phyloP scores from a whole-genome alignment of 2,888 invertebrate species.

The Drosophila picticornis region DNA sequence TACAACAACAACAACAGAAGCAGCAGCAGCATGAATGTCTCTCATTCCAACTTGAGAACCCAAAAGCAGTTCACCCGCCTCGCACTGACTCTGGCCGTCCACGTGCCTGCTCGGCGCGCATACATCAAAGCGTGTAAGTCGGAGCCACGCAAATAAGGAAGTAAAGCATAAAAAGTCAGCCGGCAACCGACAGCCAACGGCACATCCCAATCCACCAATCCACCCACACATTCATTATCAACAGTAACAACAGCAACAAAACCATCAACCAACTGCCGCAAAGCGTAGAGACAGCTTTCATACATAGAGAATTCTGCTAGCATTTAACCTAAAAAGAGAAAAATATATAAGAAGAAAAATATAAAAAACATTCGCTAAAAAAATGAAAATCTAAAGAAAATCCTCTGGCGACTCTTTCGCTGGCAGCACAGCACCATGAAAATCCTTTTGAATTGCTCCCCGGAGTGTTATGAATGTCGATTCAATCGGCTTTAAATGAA shows the following conservation, averaged over 20 bases:
- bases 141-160: constrained; percentile 72
- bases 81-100: constrained; percentile 42
- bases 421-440: constrained; percentile 68
- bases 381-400: constrained; percentile 77
- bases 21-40: constrained; percentile 24
- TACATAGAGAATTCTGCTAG: constrained; percentile 66
- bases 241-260: constrained; percentile 49
- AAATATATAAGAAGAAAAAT: constrained; percentile 47
- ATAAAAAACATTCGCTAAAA: constrained; percentile 51
- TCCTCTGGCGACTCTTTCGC: constrained; percentile 72
- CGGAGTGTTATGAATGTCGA: constrained; percentile 83
- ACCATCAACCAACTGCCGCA: constrained; percentile 25
- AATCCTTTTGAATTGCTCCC: constrained; percentile 84
- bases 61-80: constrained; percentile 6
- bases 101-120: constrained; percentile 70
- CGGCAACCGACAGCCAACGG: constrained; percentile 43
- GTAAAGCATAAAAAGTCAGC: constrained; percentile 76
- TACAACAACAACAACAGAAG: constrained; percentile 48
- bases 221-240: constrained; percentile 72
- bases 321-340: constrained; percentile 65
- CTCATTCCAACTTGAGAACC: constrained; percentile 7
- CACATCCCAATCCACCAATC: constrained; percentile 41
- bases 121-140: constrained; percentile 78
- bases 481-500: constrained; percentile 83
- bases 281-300: constrained; percentile 46